Evolutionary conservation across 2,113 vertebrate genomes (phyloP), one percentile per base, ranked within the genome.

Genomic region (Apaloderma vittatum): DNA sequence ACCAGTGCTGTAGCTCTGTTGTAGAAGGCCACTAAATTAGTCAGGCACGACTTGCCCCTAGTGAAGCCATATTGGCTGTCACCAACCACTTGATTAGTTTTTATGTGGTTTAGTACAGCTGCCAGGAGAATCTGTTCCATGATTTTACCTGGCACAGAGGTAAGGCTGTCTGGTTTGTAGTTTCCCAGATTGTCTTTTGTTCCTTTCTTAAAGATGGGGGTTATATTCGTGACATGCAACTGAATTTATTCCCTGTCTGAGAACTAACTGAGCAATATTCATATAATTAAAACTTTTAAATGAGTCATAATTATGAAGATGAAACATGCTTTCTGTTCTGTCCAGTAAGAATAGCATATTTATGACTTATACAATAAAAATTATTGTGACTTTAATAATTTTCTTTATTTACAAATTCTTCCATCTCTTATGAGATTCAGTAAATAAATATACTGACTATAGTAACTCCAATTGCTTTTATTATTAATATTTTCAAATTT

Each of bases 221-320:
- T n/a, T 12, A 37, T 17, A 45, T 1, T 3, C 0, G 0, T 17
- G 30, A 49, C 27, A 36, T 24, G n/a, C 15, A 66, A 54, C 0
- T 43, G 15, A 54, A 65, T 74, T 90, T 93, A 76, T 54, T 70
- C 45, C 30, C 10, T 66, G 11, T 80, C 34, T 48, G 89, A 81
- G 29, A 77, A 51, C 9, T 51, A 29, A 51, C 6, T 16, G 55
- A 66, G 14, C 6, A 46, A 45, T 22, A 90, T 30, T 65, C 6
- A 46, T 26, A 57, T 49, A 58, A 87, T n/a, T 79, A 45, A 92
- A 94, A 37, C 10, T 37, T 37, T 86, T 70, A 72, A 82, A 71
- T 61, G 26, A 86, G 12, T 68, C 48, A 72, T 4, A 3, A 27
- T 46, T 8, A 72, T 85, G 46, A 57, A 78, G 30, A 40, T 16